Evolutionary conservation across 2,113 vertebrate species (phyloP), one percentile per base, ranked within the genome.

Genomic region (Oncorhynchus mykiss): DNA sequence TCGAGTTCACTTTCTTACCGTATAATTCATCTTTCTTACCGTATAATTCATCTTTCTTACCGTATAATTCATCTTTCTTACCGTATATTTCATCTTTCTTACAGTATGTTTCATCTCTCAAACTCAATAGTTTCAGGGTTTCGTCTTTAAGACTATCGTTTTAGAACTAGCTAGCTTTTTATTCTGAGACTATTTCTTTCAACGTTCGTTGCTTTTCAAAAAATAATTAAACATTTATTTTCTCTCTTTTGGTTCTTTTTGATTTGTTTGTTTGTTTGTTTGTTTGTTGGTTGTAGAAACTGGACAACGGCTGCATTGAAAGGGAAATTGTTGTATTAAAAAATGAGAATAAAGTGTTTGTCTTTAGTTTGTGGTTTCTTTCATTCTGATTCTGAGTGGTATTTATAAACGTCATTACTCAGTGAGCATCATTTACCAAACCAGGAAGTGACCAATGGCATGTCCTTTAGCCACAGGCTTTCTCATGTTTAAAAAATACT

Each of bases 251-350:
- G 68, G 70, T 39, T 70, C 3, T 71, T 31, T 31, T 6, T 1
- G 54, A 39, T 51, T 79, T 11, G 7, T 13, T 69, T 49, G 49
- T 11, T 45, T 74, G 27, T 34, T 79, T 11, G 7, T 13, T 69
- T 49, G 49, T 11, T 45, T 74, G 31, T 75, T n/a, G n/a, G n/a
- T 29, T 76, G 39, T 60, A 65, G 62, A 78, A 83, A 84, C 79
- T 84, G 79, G 79, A 84, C 81, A 57, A 51, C 59, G 24, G 54
- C 71, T 81, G 78, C 70, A 48, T 72, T 68, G 49, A 67, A 77
- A 57, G 54, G 29, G 9, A 59, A 24, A 18, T 18, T 82, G 62
- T 48, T 65, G 74, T 74, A 74, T 79, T 27, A 27, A 66, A 31
- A 31, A 54, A 59, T 75, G 49, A 24, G 29, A 67, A 79, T 71